Conservation (phyloP, 2,797 vertebrate genomes). For the Glossophaga mutica region DNA sequence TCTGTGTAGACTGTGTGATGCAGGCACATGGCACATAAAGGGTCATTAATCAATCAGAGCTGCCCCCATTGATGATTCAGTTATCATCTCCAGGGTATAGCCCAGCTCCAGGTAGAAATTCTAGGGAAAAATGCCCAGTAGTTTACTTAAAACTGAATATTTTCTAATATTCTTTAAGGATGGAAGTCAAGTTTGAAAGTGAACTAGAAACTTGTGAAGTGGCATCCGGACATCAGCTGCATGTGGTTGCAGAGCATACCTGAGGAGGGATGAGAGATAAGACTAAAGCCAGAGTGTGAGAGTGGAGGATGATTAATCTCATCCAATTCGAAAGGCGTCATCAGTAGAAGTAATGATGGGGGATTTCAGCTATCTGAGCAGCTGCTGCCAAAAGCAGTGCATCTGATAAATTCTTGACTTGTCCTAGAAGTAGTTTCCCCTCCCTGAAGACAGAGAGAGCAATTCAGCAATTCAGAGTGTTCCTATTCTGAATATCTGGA, state of each 20-base stretch:
- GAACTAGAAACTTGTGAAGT: neutral
- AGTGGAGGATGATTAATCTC: neutral
- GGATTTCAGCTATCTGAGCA: neutral
- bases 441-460: neutral
- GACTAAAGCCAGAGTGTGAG: neutral
- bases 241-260: neutral
- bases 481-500: neutral
- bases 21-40: neutral
- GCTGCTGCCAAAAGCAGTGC: neutral
- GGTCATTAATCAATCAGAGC: neutral
- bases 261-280: neutral
- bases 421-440: neutral
- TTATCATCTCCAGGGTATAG: neutral
- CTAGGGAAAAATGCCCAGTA: neutral
- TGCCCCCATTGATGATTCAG: neutral
- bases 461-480: neutral
- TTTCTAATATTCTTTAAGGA: neutral
- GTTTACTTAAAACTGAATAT: neutral
- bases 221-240: neutral
- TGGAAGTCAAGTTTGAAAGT: neutral
- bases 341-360: neutral
- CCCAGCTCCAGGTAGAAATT: neutral
- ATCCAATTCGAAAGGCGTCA: neutral
- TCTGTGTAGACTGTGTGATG: neutral
- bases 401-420: neutral